phyloP scores from a whole-genome alignment of 2,113 vertebrate species.

The Spea multiplicata region DNA sequence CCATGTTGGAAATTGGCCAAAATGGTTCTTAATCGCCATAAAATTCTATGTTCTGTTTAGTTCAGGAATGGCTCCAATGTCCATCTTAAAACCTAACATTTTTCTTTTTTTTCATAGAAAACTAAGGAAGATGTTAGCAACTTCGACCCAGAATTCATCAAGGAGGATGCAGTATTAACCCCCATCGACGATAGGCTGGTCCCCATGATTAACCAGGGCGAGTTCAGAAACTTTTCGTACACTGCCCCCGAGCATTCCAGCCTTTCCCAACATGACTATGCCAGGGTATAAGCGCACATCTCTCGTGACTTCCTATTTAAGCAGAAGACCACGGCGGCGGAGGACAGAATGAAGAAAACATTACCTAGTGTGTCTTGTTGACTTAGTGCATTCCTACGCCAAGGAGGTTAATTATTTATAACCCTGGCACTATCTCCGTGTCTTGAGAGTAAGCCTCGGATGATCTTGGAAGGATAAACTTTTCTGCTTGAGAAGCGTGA shows the following conservation, averaged over 20 bases:
- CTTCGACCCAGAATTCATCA: conserved; percentile 96
- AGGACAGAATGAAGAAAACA: background rate
- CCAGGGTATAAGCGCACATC: conserved; percentile 41
- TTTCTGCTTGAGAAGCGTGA: conserved; percentile 11
- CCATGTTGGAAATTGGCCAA: too few relatives aligned
- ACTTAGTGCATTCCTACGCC: background rate
- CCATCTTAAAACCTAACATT: background rate
- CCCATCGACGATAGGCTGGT: conserved; percentile 87
- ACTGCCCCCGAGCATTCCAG: conserved; percentile 72
- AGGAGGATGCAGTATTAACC: conserved; percentile 90
- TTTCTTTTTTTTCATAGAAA: conserved; percentile 76
- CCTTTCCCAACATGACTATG: conserved; percentile 21
- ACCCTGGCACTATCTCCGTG: background rate
- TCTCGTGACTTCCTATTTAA: conserved; percentile 53
- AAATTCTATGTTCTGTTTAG: too few relatives aligned
- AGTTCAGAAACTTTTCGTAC: conserved; percentile 94
- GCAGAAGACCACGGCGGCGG: conserved; percentile 41
- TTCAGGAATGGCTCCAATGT: too few relatives aligned
- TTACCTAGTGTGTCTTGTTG: background rate
- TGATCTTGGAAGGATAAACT: background rate
- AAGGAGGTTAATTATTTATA: conserved; percentile 23
- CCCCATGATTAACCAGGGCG: conserved; percentile 88
- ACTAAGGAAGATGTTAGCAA: conserved; percentile 93
- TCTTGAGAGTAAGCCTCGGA: background rate
- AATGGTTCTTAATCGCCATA: too few relatives aligned